Base-by-base conservation (phyloP, 2,113 vertebrate species). In the Sphyrna mokarran region DNA sequence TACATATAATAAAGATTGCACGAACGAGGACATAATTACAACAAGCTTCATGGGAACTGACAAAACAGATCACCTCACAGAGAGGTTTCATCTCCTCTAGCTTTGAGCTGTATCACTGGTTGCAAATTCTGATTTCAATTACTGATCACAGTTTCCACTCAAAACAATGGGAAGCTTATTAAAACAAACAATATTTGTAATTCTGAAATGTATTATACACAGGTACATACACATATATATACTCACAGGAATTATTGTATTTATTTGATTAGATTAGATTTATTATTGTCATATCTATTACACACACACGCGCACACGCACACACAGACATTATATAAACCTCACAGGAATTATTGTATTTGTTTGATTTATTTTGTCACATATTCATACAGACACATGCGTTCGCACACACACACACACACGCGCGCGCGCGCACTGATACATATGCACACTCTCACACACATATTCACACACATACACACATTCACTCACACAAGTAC, bases 61-160 rank as follows among this genome's bases (percentile, higher is more conserved):
- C n/a, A 66, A 93, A 61, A n/a, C 20, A 2, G 18, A 66, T 93
- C 29, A 40, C 80, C 37, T 93, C 61, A 22, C 33, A 91, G 89
- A 93, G 89, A 16, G 61, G 58, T 63, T 90, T 76, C n/a, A 61
- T 33, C 58, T n/a, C 29, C 58, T n/a, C 54, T 66, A 68, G 33
- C 6, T 37, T 37, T 66, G 61, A 93, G 63, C 37, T 40, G n/a
- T 8, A 61, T 58, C 11, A 61, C 54, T 83, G 37, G 61, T 61
- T 90, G 26, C 87, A 90, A 90, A 63, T 66, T 91, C 29, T 63
- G 89, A 63, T 66, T 91, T 63, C 89, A 63, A 63, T 63, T 91
- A 66, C 29, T 66, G 33, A 91, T 93, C 68, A 93, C 61, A 29
- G 72, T 66, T 93, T 93, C 89, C 58, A 66, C 33, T 66, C 1